Base-by-base conservation (phyloP, 2,113 vertebrate genomes). In the Periophthalmus modestus region DNA sequence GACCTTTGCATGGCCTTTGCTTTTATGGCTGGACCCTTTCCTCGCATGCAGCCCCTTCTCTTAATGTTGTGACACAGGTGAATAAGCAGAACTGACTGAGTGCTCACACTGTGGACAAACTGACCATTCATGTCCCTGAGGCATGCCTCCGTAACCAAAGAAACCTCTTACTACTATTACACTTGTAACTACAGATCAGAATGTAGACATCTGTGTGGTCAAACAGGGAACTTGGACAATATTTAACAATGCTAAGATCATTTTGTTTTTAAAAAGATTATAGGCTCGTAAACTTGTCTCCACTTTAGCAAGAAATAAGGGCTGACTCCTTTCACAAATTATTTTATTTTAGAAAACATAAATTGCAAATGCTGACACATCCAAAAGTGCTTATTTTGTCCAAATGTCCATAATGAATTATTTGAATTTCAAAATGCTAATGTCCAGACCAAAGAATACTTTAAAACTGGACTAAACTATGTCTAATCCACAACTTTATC, bases 31-130 rank as follows among this genome's bases (percentile, higher is more conserved):
- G 57, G 66, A 72, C 47, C 39, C 63, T 55, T 66, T 71, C 13
- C 12, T 63, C 33, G 66, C 46, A 47, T 72, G 70, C 43, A 54
- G 70, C 63, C 47, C 58, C 33, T 19, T 43, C 33, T 16, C 1
- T 69, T 70, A 65, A 23, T 34, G 58, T 63, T 57, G 71, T 55
- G 66, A 65, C 69, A 72, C 85, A 85, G 77, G 82, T 83, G 70
- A 74, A 74, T 66, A 79, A 77, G 82, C 75, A 76, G 58, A 23
- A 24, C 59, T 52, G 28, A 65, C 28, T 73, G 70, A 7, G 61
- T 18, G 0, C 58, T 59, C 85, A 69, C 58, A 74, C 68, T 70
- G 62, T 54, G 81, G 5, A 23, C 59, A 62, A 66, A 52, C 66
- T 50, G 50, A 78, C 71, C 71, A 55, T 68, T 18, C 65, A 66